A percentile compares a stretch with the other conserved stretches of the same genome.
phyloP scores from a whole-genome alignment of 2,113 vertebrate genomes.

The Siniperca knerii region DNA sequence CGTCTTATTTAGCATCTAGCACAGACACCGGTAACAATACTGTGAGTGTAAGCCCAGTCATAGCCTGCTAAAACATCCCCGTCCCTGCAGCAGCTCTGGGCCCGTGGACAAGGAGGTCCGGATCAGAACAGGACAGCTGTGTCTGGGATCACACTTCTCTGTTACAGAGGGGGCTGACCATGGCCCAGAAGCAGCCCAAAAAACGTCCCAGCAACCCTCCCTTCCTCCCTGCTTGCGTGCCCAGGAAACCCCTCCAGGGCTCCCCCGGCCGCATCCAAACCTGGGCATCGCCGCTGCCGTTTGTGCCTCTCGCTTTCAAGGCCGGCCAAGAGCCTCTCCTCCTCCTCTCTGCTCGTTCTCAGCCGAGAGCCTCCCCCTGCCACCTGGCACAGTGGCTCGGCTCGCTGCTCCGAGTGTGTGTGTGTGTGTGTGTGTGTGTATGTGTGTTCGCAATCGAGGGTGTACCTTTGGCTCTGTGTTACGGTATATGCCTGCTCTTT shows the following conservation, averaged over 20 bases:
- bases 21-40: conserved; percentile 52
- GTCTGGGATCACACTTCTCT: conserved; percentile 78
- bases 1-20: conserved; percentile 66
- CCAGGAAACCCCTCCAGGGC: conserved; percentile 79
- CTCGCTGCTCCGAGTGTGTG: conserved; percentile 60
- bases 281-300: conserved; percentile 72
- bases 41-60: conserved; percentile 67
- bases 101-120: conserved; percentile 66
- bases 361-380: conserved; percentile 75
- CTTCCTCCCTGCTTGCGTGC: conserved; percentile 54
- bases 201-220: conserved; percentile 46
- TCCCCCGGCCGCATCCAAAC: conserved; percentile 72
- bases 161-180: conserved; percentile 78
- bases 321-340: conserved; percentile 80
- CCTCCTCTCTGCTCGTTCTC: conserved; percentile 65
- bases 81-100: conserved; percentile 45
- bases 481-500: conserved; percentile 72
- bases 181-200: conserved; percentile 46
- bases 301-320: conserved; percentile 81
- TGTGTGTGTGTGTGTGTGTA: conserved; percentile 11
- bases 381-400: conserved; percentile 77
- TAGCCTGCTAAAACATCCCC: conserved; percentile 44
- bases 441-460: conserved; percentile 41
- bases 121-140: conserved; percentile 72
- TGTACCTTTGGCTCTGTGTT: conserved; percentile 73